Conservation (phyloP, 2,888 invertebrate genomes). For the Dolichomitus sp. region DNA sequence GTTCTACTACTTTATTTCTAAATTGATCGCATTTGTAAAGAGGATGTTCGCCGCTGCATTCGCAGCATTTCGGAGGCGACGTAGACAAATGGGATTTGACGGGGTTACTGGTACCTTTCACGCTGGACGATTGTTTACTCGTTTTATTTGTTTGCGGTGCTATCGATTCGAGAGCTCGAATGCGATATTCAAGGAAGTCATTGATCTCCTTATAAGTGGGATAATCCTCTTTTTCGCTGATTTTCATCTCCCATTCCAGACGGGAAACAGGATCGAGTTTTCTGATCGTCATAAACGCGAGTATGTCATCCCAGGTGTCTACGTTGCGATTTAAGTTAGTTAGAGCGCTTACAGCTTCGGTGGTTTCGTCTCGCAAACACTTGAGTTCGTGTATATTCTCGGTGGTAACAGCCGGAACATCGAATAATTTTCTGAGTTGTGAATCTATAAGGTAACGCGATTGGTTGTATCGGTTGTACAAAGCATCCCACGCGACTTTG, state of each 20-base stretch:
- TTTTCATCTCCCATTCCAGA: conserved; percentile 36
- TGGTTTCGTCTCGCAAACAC: conserved; percentile 2
- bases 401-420: conserved; percentile 15
- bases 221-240: conserved; percentile 21
- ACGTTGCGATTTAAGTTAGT: not conserved
- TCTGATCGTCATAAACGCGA: conserved; percentile 19
- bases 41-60: no score
- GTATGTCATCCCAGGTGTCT: conserved; percentile 30
- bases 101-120: not conserved
- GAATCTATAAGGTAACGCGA: conserved; percentile 20
- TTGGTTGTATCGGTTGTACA: conserved; percentile 12
- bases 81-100: conserved; percentile 22
- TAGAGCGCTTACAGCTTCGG: conserved; percentile 27
- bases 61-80: no score
- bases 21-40: no score
- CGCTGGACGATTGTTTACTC: no score
- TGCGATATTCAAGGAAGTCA: conserved; percentile 22
- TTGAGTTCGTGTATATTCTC: conserved; percentile 15
- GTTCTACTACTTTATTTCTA: no score
- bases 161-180: conserved; percentile 26
- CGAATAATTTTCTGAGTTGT: conserved; percentile 16
- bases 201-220: conserved; percentile 16
- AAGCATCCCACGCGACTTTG: conserved; percentile 29
- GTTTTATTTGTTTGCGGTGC: not conserved
- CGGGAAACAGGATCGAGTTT: conserved; percentile 35